Evolutionary conservation across 2,797 vertebrate species (phyloP), one percentile per base, ranked within the genome.

Genomic region (Xiphorhynchus erythropygius): DNA sequence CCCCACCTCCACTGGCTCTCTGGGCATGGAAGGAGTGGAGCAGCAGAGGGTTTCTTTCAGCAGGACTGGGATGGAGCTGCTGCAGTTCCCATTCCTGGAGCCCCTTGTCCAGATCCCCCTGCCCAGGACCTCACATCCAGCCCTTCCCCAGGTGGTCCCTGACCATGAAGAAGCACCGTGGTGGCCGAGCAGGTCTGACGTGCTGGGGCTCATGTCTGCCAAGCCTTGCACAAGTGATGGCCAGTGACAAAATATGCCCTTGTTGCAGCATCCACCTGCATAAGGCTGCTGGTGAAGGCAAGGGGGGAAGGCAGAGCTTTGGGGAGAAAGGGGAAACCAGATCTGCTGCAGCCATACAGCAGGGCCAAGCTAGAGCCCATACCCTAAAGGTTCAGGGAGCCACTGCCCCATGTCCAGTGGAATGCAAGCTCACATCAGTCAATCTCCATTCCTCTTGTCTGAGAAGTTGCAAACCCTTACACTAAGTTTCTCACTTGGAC

Each of bases 111-210:
- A 7, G 5, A 25, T 27, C 12, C 30, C 41, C 17, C 41, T 22
- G 44, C 21, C 44, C 44, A 46, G 21, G 10, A 32, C 3, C 18
- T 23, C 46, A 46, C 4, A 10, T 1, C 30, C 19, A 9, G 41
- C 39, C 57, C 27, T 50, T 16, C 25, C 25, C 56, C 1, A 1
- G 27, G 39, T 18, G 52, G 5, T 4, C 14, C 9, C 62, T 24
- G 25, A 42, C 63, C 4, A 0, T 0, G 30, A 13, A 79, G 46
- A 53, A 76, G 75, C 25, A 4, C 25, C 3, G 1, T 2, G 0
- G 22, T 3, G 10, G 37, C 41, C 4, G 0, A 30, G 28, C 0
- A 8, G 32, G 25, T 21, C 32, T 24, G 7, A 1, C 1, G 0
- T 8, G 3, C n/a, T 12, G 39, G 63, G 17, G 18, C 17, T 60